Evolutionary conservation across 2,888 invertebrate species (phyloP).

Genomic region (Ectropis crepuscularia): DNA sequence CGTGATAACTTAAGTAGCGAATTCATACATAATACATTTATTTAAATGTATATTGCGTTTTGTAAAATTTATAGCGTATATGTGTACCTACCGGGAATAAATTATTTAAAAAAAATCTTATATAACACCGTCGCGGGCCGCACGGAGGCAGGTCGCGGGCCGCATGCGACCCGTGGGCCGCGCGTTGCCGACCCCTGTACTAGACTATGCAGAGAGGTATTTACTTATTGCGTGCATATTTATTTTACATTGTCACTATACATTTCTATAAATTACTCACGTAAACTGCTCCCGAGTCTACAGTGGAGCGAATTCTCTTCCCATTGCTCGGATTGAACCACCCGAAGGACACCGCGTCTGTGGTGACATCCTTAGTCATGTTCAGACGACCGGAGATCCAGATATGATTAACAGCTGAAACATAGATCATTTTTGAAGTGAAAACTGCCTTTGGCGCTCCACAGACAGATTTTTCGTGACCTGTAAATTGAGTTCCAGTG

Average conservation of each 20-base stretch:
- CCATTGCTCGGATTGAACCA: constrained; percentile 69
- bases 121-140: too few species aligned
- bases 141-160: too few species aligned
- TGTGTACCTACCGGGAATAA: too few species aligned
- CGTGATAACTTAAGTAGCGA: too few species aligned
- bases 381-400: constrained; percentile 76
- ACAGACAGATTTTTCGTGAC: too few species aligned
- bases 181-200: too few species aligned
- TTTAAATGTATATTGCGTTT: too few species aligned
- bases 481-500: too few species aligned
- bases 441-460: constrained; percentile 18
- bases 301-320: constrained; percentile 61
- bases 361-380: constrained; percentile 60
- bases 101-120: too few species aligned
- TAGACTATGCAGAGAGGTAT: not conserved
- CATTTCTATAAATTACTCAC: constrained; percentile 44
- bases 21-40: too few species aligned
- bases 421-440: not conserved
- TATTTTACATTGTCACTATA: not conserved
- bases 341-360: constrained; percentile 54
- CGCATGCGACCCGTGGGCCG: too few species aligned
- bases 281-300: constrained; percentile 46
- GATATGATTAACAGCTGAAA: constrained; percentile 69
- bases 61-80: too few species aligned
- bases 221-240: not conserved